Percentiles rank a stretch among this genome's conserved stretches.
Conservation (phyloP, 2,113 vertebrate species). For the Typhlomys cinereus region DNA sequence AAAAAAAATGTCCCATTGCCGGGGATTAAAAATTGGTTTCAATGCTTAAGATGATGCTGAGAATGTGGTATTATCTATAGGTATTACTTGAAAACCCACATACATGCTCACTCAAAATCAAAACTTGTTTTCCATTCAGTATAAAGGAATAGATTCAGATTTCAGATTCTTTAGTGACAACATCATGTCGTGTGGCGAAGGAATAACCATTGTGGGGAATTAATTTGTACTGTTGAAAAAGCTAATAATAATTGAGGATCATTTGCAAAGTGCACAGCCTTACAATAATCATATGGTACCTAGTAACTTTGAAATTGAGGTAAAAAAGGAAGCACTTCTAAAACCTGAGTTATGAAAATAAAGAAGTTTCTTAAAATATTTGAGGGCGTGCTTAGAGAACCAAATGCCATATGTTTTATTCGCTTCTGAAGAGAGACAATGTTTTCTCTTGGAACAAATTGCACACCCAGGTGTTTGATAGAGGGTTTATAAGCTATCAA, state of each 20-base stretch:
- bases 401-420: conserved; percentile 68
- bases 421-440: conserved; percentile 55
- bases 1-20: conserved; percentile 6
- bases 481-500: conserved; percentile 68
- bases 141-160: conserved; percentile 62
- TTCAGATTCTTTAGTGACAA: conserved; percentile 64
- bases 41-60: background rate
- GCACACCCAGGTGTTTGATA: conserved; percentile 73
- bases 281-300: conserved; percentile 83
- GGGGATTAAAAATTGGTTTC: background rate
- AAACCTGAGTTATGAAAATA: conserved; percentile 79
- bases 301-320: conserved; percentile 82
- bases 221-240: conserved; percentile 77
- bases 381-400: conserved; percentile 77
- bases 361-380: conserved; percentile 85
- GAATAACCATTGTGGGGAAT: conserved; percentile 59
- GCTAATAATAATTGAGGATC: conserved; percentile 86
- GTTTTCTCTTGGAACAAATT: conserved; percentile 74
- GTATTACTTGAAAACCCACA: conserved; percentile 15
- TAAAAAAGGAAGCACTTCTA: conserved; percentile 77
- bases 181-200: conserved; percentile 74
- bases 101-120: background rate
- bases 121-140: conserved; percentile 64
- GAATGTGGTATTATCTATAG: conserved; percentile 15
- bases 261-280: conserved; percentile 82